Evolutionary conservation across 2,888 invertebrate genomes (phyloP).

Genomic region (Dromius quadrimaculatus): DNA sequence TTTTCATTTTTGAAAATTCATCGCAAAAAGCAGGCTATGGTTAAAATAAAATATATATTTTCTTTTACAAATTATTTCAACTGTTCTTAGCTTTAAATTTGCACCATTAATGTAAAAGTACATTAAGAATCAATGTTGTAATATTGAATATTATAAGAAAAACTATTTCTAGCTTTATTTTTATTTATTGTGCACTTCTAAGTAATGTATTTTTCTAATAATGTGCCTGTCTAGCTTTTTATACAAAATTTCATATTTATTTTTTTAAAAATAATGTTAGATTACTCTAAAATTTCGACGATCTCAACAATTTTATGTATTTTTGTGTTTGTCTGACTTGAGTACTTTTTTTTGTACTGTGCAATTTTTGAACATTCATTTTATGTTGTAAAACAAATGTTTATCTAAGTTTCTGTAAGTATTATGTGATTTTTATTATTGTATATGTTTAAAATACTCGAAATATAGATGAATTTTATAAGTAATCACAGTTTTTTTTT

Average conservation of each 20-base stretch:
- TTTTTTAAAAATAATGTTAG: not conserved
- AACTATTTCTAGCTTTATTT: not conserved
- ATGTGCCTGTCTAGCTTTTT: not conserved
- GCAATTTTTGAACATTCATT: not conserved
- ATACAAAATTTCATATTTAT: not conserved
- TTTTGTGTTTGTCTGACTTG: too few relatives aligned
- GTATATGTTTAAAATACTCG: not conserved
- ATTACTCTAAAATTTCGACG: not conserved
- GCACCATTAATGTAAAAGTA: not conserved
- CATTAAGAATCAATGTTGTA: not conserved
- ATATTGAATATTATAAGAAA: not conserved
- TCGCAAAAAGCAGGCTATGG: not conserved
- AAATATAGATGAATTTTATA: not conserved
- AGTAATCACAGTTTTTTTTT: too few relatives aligned
- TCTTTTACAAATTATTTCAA: not conserved
- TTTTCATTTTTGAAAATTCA: too few relatives aligned
- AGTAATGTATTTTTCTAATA: not conserved
- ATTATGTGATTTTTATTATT: conserved; percentile 1
- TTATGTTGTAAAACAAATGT: not conserved
- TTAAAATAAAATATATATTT: not conserved
- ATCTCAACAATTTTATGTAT: too few relatives aligned
- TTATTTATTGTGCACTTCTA: not conserved
- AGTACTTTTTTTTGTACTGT: not conserved
- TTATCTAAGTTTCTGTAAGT: not conserved
- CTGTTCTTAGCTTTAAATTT: not conserved